phyloP scores from a whole-genome alignment of 2,797 vertebrate species.

The Poeciliopsis turneri region DNA sequence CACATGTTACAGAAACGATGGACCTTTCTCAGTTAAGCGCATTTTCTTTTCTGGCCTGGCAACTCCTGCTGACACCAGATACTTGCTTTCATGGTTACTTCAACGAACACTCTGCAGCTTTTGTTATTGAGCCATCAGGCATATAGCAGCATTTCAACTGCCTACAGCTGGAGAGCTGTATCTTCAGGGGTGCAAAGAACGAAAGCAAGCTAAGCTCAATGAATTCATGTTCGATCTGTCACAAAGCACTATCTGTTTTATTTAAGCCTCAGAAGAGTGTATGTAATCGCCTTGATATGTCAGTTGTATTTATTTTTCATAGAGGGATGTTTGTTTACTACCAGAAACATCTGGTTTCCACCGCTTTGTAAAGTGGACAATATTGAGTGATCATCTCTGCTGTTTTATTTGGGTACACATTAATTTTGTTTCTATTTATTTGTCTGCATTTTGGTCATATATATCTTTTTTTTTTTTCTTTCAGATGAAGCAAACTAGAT shows the following conservation, averaged over 20 bases:
- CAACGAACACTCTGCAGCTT: conserved; percentile 53
- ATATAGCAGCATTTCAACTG: conserved; percentile 35
- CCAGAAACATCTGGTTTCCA: neutral
- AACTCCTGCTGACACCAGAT: conserved; percentile 55
- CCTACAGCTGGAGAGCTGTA: conserved; percentile 28
- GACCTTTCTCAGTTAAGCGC: conserved; percentile 40
- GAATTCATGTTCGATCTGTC: conserved; percentile 38
- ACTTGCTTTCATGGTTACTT: conserved; percentile 58
- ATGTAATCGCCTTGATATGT: neutral
- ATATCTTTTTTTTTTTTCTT: neutral
- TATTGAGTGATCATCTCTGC: neutral
- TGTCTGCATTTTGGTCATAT: neutral
- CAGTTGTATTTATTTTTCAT: neutral
- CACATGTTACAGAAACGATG: conserved; percentile 35
- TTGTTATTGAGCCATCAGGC: conserved; percentile 63
- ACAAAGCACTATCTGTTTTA: conserved; percentile 21
- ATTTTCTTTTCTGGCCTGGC: conserved; percentile 48
- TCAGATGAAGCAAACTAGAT: neutral
- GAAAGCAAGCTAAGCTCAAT: conserved; percentile 18
- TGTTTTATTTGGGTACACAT: neutral
- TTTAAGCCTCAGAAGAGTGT: conserved; percentile 1
- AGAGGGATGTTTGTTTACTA: neutral
- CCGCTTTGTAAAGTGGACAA: neutral
- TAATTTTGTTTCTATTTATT: neutral
- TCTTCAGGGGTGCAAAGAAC: conserved; percentile 24